Evolutionary conservation across 2,797 vertebrate genomes (phyloP).

Genomic region (Lutjanus argentimaculatus): DNA sequence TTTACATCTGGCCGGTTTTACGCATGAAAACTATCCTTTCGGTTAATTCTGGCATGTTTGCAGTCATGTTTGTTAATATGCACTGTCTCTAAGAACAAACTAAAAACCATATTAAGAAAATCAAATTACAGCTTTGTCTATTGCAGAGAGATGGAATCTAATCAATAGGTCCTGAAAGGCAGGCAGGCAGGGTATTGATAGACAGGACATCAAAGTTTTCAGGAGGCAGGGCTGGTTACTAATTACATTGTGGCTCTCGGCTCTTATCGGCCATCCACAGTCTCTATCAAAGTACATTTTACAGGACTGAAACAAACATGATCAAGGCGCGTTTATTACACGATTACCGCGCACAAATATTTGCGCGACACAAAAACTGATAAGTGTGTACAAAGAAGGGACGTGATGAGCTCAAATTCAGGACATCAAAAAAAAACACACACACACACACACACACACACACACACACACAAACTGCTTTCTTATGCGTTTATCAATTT

Average conservation of each 20-base stretch:
- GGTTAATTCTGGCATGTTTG: too few relatives aligned
- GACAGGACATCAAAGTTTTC: conserved; percentile 77
- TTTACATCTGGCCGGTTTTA: too few relatives aligned
- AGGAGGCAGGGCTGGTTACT: conserved; percentile 74
- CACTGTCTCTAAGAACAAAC: not conserved
- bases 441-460: too few relatives aligned
- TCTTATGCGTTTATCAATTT: too few relatives aligned
- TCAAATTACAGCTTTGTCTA: conserved; percentile 28
- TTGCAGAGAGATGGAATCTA: conserved; percentile 60
- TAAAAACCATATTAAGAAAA: conserved; percentile 26
- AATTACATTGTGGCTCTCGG: conserved; percentile 77
- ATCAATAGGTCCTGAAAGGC: conserved; percentile 67
- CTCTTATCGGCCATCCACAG: conserved; percentile 78
- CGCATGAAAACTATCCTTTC: too few relatives aligned
- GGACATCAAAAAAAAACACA: not conserved
- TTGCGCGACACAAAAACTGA: conserved; percentile 53
- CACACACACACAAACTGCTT: too few relatives aligned
- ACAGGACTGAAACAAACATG: conserved; percentile 77
- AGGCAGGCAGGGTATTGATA: conserved; percentile 56
- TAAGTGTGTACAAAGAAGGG: conserved; percentile 24
- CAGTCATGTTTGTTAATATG: too few relatives aligned
- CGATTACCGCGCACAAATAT: conserved; percentile 75
- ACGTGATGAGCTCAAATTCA: conserved; percentile 39
- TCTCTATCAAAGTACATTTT: conserved; percentile 79
- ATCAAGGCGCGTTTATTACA: conserved; percentile 82